Base-by-base conservation (phyloP, 2,113 vertebrate genomes). In the Microtus ochrogaster region DNA sequence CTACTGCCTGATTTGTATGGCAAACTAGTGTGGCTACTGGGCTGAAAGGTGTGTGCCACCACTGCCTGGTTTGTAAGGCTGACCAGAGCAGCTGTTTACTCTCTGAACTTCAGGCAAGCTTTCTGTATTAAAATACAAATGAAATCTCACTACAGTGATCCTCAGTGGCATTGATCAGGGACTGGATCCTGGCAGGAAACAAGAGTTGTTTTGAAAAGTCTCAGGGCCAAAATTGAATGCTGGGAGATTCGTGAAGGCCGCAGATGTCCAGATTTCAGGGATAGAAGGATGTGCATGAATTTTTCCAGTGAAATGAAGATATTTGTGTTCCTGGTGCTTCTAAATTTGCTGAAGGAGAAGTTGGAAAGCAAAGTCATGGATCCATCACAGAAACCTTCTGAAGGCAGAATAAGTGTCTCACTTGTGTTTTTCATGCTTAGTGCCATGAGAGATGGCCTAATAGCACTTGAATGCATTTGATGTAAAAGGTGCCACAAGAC, bases 171-270 rank as follows among this genome's bases (percentile, higher is more conserved):
- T 28, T 90, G 79, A 39, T 63, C n/a, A 93, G n/a, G n/a, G 70
- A 12, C 52, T 88, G 65, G 58, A 77, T 77, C 85, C 94, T 88
- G 92, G 26, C 63, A 92, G 63, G 68, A 94, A 93, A 84, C 82
- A 36, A 82, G 41, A 90, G 3, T 55, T 36, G 11, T 95, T 87
- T 90, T 63, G 68, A 94, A 90, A 84, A 26, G 68, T 89, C 90
- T 95, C 76, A 88, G 81, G 47, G 78, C 0, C n/a, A 49, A 74
- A 74, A 14, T 0, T 76, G 28, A 65, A 97, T 83, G 70, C 93
- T 41, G 61, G 90, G 19, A 83, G 91, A 72, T 96, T 82, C 44
- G 61, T 52, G 21, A 68, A 44, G 78, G 82, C 92, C 89, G 33
- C 73, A 52, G 13, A 36, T 39, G 11, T 28, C 36, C 66, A 83